phyloP scores from a whole-genome alignment of 1,140 invertebrate genomes.

The Polypedilum vanderplanki region DNA sequence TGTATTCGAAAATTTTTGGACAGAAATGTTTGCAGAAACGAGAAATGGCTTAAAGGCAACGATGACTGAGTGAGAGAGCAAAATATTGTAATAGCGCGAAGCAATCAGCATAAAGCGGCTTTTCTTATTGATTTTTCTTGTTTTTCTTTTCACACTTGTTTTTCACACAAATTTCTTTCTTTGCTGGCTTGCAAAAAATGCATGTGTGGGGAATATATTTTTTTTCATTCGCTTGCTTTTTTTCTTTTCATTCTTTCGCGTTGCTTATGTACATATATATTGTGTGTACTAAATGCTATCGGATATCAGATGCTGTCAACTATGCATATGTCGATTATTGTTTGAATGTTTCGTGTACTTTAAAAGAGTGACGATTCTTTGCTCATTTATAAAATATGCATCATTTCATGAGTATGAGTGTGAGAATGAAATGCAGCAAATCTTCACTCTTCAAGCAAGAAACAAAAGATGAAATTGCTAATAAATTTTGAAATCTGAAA shows the following conservation, averaged over 20 bases:
- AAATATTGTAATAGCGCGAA: constrained; percentile 21
- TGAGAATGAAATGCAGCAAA: too few species aligned
- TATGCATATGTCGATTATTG: constrained; percentile 13
- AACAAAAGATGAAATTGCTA: background rate
- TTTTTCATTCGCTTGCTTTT: background rate
- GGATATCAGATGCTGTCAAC: constrained; percentile 16
- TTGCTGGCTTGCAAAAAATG: background rate
- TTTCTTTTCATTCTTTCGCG: background rate
- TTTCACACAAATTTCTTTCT: constrained; percentile 8
- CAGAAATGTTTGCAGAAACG: background rate
- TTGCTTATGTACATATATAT: background rate
- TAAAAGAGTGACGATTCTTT: too few species aligned
- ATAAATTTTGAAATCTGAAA: background rate
- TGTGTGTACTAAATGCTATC: constrained; percentile 12
- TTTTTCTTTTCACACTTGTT: constrained; percentile 28
- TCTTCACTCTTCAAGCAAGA: background rate
- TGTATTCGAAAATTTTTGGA: background rate
- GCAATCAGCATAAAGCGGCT: constrained; percentile 27
- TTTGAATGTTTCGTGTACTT: background rate
- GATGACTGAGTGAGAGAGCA: too few species aligned
- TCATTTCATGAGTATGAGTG: too few species aligned
- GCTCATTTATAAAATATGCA: too few species aligned
- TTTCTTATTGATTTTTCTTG: constrained; percentile 29
- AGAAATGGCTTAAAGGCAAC: background rate
- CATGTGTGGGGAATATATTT: background rate